Evolutionary conservation across 2,888 invertebrate species (phyloP), one percentile per base, ranked within the genome.

Genomic region (Dasysyrphus tricinctus): DNA sequence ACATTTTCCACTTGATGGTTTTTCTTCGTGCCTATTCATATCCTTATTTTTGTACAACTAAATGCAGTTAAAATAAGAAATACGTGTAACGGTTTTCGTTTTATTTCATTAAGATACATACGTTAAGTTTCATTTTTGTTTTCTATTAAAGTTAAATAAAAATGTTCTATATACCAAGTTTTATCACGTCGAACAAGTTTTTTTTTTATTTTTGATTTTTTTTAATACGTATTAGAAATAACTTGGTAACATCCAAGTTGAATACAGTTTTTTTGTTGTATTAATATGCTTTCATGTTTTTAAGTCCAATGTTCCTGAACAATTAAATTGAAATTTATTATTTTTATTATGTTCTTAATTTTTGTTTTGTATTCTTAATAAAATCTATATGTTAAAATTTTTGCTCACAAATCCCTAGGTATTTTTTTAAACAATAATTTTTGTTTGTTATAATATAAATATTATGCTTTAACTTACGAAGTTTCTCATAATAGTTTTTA

Each of bases 151-250:
- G 47, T 59, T 78, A 79, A 84, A 88, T 80, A 84, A 80, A 88
- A 84, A 87, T 84, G 69, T 84, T 88, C 77, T 88, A 84, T 84
- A 80, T 77, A 84, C 76, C 77, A 84, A 63, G 77, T 84, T 73
- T 81, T 87, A 88, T 88, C 87, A 88, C 87, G 84, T 77, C 80
- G 84, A 88, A 84, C 80, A 84, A 77, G 44, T 78, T 78, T 63
- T 65, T 70, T 73, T 69, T 59, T 19, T 12, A 14, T 54, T 61
- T 44, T 65, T 44, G 24, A 24, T 75, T 69, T 44, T 80, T 76
- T 73, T 57, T 39, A 85, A 80, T 74, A 67, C 61, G 69, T 77
- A 39, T 78, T 42, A 32, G 63, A 54, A 65, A 54, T 24, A 61
- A 70, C 34, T 76, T 57, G 72, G 37, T 63, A 51, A 75, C 69